phyloP scores from a whole-genome alignment of 2,888 invertebrate genomes.

The Brachypalpus laphriformis region DNA sequence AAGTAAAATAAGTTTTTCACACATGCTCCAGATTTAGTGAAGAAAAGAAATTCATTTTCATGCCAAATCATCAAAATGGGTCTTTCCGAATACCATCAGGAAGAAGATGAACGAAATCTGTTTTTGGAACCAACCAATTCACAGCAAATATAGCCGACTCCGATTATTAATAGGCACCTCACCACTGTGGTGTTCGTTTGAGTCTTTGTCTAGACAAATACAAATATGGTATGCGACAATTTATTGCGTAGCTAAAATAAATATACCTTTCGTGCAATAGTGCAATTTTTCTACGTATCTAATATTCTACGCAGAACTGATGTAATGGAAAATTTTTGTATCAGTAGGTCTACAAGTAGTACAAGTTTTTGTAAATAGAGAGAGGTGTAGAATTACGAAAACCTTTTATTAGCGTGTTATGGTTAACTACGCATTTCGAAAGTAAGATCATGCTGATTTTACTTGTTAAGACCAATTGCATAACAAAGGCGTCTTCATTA shows the following conservation, averaged over 20 bases:
- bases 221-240: conserved; percentile 3
- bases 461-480: too few relatives aligned
- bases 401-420: too few relatives aligned
- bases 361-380: background rate
- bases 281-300: conserved; percentile 4
- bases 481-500: too few relatives aligned
- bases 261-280: background rate
- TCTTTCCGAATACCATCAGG: background rate
- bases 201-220: conserved; percentile 8
- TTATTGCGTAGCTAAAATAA: conserved; percentile 16
- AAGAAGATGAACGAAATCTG: background rate
- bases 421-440: too few relatives aligned
- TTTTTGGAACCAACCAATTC: background rate
- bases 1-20: background rate
- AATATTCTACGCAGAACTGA: background rate
- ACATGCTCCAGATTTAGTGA: background rate
- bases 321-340: background rate
- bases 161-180: conserved; percentile 1
- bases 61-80: background rate
- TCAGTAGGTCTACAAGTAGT: background rate
- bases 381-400: background rate
- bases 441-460: too few relatives aligned
- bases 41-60: background rate
- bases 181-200: background rate
- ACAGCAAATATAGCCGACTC: background rate